Evolutionary conservation across 2,113 vertebrate species (phyloP), one percentile per base, ranked within the genome.

Genomic region (Hyperoodon ampullatus): DNA sequence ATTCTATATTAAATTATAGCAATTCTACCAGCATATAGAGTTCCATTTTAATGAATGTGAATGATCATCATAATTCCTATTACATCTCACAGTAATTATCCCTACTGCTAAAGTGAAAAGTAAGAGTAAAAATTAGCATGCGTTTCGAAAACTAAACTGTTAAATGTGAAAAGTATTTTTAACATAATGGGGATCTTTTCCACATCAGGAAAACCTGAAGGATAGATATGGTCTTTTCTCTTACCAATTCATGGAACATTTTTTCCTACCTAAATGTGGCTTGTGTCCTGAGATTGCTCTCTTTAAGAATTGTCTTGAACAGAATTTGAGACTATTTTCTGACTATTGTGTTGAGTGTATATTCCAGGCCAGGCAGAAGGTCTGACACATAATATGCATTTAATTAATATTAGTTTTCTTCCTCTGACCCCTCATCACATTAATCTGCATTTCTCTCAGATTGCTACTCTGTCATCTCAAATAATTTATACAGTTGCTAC

Each of bases 391-490:
- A 44, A n/a, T 50, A 44, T 1, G 3, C 21, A 8, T 92, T 97
- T 75, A 83, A 74, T 96, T 89, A 84, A 55, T 85, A 55, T 26
- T 60, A 21, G 1, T 87, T 88, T 93, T 78, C 58, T 93, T 95
- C n/a, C 61, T 85, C 30, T 82, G 53, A 77, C n/a, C 21, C 21
- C 28, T 15, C 13, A 55, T 53, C 44, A n/a, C 35, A n/a, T 65
- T 71, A 95, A 66, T 94, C 33, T 39, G 1, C 28, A 39, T 71
- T 87, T 66, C 21, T 91, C 47, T 58, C 28, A 11, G 26, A 44
- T 16, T 42, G 12, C 11, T 87, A 26, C 23, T 60, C 30, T 39
- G 21, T 94, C 14, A 13, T 61, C 93, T 77, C 81, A 66, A 90
- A 77, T 77, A 55, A 94, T 58, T 75, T 65, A 44, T 84, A 77